A percentile compares a stretch with the other conserved stretches of the same genome.
These are phyloP conservation scores for Platynereis dumerilii DNA, from an alignment of 2,888 invertebrate genomes.

Conservation along the genomic window DNA sequence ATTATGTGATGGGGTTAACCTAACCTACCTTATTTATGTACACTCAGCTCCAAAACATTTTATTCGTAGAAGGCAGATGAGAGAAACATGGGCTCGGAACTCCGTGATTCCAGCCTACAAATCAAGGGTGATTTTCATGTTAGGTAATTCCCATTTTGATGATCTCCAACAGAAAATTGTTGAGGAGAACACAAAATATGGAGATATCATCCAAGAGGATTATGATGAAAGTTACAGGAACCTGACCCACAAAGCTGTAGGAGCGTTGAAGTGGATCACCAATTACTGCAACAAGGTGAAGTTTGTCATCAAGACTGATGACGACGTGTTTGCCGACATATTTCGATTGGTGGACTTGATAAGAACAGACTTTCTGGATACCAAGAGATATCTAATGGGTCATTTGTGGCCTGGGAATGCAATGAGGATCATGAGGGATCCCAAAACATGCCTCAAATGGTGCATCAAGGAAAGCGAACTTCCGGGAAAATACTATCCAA, in stretches of 20 bases:
- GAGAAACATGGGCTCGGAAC: conserved; percentile 18
- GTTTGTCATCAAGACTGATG: conserved; percentile 8
- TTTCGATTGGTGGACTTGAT: conserved; percentile 13
- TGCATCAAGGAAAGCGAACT: conserved; percentile 1
- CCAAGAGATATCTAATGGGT: conserved; percentile 46
- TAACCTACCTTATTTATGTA: conserved; percentile 12
- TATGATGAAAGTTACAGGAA: conserved; percentile 59
- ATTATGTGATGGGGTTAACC: conserved; percentile 5
- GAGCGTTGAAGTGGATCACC: conserved; percentile 61
- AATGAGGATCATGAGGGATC: conserved; percentile 39
- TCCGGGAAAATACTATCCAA: conserved; percentile 11
- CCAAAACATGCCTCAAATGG: conserved; percentile 3
- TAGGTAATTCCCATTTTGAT: conserved; percentile 6
- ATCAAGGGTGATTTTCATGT: conserved; percentile 18
- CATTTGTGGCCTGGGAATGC: conserved; percentile 48
- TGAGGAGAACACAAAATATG: conserved; percentile 47
- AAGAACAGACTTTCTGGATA: conserved; percentile 3
- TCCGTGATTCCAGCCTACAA: neutral
- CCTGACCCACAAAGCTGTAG: conserved; percentile 63
- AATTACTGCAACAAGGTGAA: conserved; percentile 48
- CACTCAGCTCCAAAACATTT: conserved; percentile 16
- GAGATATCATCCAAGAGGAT: conserved; percentile 47
- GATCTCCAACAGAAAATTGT: conserved; percentile 41
- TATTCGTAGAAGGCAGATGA: neutral
- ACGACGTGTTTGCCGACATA: conserved; percentile 11